These are phyloP conservation scores for Echeneis naucrates DNA, from an alignment of 2,797 vertebrate genomes.

Conservation along the genomic window DNA sequence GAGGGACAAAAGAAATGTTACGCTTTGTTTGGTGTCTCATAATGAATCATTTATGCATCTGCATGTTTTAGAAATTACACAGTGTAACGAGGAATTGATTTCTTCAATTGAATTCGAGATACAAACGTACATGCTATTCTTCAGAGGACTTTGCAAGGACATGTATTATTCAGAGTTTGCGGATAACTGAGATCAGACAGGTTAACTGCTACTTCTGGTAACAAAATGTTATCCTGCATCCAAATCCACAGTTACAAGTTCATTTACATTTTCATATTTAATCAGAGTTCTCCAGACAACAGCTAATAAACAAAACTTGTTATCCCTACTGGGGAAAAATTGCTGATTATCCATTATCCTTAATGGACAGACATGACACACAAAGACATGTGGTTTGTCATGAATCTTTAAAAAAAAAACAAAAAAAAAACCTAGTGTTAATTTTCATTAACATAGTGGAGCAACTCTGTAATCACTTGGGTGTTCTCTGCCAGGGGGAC, in stretches of 20 bases:
- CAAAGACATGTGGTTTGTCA: slow-evolving; percentile 24
- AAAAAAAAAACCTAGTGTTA: slow-evolving; percentile 25
- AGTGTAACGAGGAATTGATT: slow-evolving; percentile 41
- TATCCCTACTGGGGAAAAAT: neutral
- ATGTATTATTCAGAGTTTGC: slow-evolving; percentile 12
- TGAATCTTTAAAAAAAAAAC: slow-evolving; percentile 40
- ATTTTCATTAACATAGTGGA: slow-evolving; percentile 24
- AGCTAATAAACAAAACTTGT: neutral
- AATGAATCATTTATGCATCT: slow-evolving; percentile 50
- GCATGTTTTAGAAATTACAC: slow-evolving; percentile 53
- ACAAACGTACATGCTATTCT: slow-evolving; percentile 3
- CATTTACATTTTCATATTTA: slow-evolving; percentile 47
- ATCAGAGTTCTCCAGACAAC: slow-evolving; percentile 19
- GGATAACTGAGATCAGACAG: slow-evolving; percentile 24
- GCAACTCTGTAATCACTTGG: slow-evolving; percentile 21
- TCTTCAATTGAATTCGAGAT: slow-evolving; percentile 47
- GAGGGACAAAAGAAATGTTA: slow-evolving; percentile 13
- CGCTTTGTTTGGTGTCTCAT: slow-evolving; percentile 48
- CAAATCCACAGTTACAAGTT: slow-evolving; percentile 5
- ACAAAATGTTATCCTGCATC: slow-evolving; percentile 17
- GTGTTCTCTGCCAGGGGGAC: slow-evolving; percentile 23
- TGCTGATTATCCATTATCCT: neutral
- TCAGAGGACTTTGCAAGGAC: slow-evolving; percentile 5
- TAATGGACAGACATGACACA: slow-evolving; percentile 14
- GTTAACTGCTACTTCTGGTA: neutral